These are phyloP conservation scores for Pseudomyrmex cubaensis DNA, from an alignment of 1,140 invertebrate genomes.

Conservation along the genomic window DNA sequence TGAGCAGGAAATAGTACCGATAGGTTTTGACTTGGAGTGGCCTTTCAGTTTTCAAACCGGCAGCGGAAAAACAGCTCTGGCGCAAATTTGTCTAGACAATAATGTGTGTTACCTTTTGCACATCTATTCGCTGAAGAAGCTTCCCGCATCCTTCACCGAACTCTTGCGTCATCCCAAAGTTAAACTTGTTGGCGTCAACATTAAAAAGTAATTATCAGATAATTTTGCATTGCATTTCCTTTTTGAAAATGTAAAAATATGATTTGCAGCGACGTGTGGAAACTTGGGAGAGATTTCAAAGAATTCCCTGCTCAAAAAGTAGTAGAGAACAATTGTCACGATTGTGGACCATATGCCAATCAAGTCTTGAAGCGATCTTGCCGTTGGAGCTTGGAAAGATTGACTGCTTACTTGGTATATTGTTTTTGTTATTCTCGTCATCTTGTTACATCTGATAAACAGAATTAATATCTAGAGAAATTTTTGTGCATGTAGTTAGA, in stretches of 20 bases:
- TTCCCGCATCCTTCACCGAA: constrained; percentile 86
- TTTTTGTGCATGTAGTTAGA: constrained; percentile 80
- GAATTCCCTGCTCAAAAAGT: constrained; percentile 85
- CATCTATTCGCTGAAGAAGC: constrained; percentile 85
- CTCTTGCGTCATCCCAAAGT: constrained; percentile 87
- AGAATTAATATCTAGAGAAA: neutral
- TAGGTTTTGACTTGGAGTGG: constrained; percentile 89
- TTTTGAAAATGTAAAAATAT: constrained; percentile 21
- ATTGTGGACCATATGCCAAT: constrained; percentile 87
- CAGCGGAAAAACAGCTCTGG: constrained; percentile 87
- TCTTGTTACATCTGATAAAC: neutral
- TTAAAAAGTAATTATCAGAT: constrained; percentile 86
- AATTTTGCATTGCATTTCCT: constrained; percentile 34
- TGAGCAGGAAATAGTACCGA: constrained; percentile 79
- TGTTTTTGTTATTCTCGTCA: constrained; percentile 13
- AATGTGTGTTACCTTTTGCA: constrained; percentile 87
- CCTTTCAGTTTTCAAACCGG: constrained; percentile 87
- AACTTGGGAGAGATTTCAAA: constrained; percentile 87
- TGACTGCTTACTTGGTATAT: constrained; percentile 86
- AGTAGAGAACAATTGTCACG: constrained; percentile 87
- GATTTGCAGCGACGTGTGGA: constrained; percentile 87
- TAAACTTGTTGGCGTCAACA: constrained; percentile 87
- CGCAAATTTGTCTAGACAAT: constrained; percentile 86
- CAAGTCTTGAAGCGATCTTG: constrained; percentile 84
- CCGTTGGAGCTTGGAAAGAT: constrained; percentile 87